Conservation (phyloP, 1,140 invertebrate species). For the Zelostemma sp. region DNA sequence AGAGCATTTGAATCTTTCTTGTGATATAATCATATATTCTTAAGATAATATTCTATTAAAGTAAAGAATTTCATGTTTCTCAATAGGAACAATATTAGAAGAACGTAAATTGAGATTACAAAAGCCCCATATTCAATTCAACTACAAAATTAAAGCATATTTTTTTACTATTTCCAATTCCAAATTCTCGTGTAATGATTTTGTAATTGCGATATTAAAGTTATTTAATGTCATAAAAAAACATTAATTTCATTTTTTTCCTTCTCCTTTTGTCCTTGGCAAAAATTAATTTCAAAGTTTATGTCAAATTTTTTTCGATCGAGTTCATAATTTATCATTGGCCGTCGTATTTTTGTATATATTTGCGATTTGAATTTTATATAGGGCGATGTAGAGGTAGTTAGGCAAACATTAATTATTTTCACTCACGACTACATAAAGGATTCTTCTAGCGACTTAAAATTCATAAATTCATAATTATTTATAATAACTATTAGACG, state of each 20-base stretch:
- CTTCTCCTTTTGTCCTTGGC: too few species aligned
- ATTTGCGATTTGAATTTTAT: slow-evolving; percentile 27
- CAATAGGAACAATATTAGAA: slow-evolving; percentile 49
- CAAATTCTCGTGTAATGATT: too few species aligned
- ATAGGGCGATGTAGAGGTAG: slow-evolving; percentile 34
- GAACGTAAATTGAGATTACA: slow-evolving; percentile 43
- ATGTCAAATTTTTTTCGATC: too few species aligned
- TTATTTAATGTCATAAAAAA: too few species aligned
- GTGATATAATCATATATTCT: slow-evolving; percentile 70
- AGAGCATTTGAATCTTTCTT: slow-evolving; percentile 71
- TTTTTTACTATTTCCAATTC: too few species aligned
- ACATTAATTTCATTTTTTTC: too few species aligned
- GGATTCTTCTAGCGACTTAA: slow-evolving; percentile 61
- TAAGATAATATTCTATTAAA: slow-evolving; percentile 58
- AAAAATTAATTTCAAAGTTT: too few species aligned
- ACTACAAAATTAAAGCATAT: slow-evolving; percentile 3
- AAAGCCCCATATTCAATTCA: slow-evolving; percentile 34
- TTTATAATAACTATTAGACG: slow-evolving; percentile 66
- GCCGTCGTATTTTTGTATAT: slow-evolving; percentile 18
- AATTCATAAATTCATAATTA: slow-evolving; percentile 65
- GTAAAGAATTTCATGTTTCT: slow-evolving; percentile 67
- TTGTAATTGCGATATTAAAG: too few species aligned
- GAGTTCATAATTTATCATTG: too few species aligned
- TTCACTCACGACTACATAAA: slow-evolving; percentile 64
- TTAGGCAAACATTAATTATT: slow-evolving; percentile 56